Conservation (phyloP, 2,113 vertebrate genomes). For the Sciurus niger region DNA sequence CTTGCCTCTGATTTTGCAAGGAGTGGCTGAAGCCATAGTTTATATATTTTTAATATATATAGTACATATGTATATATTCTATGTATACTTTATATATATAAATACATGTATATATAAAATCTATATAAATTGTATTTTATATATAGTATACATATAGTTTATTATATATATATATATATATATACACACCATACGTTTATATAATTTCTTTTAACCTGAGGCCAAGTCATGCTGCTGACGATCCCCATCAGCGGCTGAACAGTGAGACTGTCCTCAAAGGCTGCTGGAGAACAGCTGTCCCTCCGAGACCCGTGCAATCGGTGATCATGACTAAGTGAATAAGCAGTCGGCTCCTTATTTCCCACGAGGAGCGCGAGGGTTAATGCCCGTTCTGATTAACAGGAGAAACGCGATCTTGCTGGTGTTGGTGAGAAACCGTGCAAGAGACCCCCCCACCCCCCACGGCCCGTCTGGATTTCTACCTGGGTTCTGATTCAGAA, state of each 20-base stretch:
- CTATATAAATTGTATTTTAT: no score
- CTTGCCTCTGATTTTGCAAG: neutral
- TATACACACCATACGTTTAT: no score
- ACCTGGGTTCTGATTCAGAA: neutral
- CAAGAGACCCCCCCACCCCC: neutral
- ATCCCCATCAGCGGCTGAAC: neutral
- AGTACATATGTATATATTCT: no score
- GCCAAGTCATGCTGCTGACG: neutral
- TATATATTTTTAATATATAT: no score
- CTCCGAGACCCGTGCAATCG: neutral
- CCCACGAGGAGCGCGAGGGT: conserved; percentile 48
- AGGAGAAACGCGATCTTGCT: neutral
- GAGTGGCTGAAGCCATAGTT: no score
- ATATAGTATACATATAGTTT: no score
- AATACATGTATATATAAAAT: no score
- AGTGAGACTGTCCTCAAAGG: neutral
- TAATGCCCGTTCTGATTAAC: conserved; percentile 37
- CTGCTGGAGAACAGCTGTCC: neutral
- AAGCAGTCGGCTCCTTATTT: conserved; percentile 26
- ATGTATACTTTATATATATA: no score
- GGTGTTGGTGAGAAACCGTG: neutral
- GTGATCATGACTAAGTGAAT: conserved; percentile 64
- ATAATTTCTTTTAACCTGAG: neutral
- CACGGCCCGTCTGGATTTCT: neutral
- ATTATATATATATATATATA: no score